Evolutionary conservation across 2,888 invertebrate species (phyloP).

Genomic region (Melikaiella ostensackeni): DNA sequence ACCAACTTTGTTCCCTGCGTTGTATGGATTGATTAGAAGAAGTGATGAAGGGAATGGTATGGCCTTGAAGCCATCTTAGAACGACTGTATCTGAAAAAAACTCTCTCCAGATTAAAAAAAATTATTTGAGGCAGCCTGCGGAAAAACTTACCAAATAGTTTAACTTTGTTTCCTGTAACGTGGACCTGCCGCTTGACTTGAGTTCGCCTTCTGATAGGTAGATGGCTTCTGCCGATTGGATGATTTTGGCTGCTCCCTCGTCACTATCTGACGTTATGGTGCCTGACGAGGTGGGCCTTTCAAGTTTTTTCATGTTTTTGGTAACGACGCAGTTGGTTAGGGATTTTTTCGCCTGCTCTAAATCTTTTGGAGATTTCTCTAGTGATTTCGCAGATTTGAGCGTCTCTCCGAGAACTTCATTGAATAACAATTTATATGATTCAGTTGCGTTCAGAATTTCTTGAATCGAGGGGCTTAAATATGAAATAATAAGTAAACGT

Average conservation of each 20-base stretch:
- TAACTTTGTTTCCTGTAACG: not conserved
- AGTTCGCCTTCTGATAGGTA: not conserved
- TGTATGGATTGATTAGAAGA: not conserved
- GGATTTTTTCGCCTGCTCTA: not conserved
- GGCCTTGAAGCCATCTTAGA: conserved; percentile 42
- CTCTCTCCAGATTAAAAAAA: not conserved
- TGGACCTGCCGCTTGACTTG: not conserved
- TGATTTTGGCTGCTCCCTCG: no score
- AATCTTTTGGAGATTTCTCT: conserved; percentile 14
- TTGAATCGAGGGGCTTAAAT: conserved; percentile 40
- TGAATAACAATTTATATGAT: conserved; percentile 34
- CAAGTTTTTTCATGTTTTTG: not conserved
- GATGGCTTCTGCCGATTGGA: no score
- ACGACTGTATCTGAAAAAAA: not conserved
- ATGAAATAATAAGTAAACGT: conserved; percentile 39
- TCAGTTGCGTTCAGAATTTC: conserved; percentile 37
- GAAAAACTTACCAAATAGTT: no score
- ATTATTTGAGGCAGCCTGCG: not conserved
- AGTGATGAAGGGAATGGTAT: conserved; percentile 50
- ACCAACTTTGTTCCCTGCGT: conserved; percentile 43
- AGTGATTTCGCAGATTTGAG: conserved; percentile 25
- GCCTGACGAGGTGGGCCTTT: not conserved
- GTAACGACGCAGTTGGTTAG: not conserved
- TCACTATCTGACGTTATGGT: no score
- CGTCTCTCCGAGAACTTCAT: conserved; percentile 15